phyloP scores from a whole-genome alignment of 2,797 vertebrate genomes.

The Pangasius sanitwongsei region DNA sequence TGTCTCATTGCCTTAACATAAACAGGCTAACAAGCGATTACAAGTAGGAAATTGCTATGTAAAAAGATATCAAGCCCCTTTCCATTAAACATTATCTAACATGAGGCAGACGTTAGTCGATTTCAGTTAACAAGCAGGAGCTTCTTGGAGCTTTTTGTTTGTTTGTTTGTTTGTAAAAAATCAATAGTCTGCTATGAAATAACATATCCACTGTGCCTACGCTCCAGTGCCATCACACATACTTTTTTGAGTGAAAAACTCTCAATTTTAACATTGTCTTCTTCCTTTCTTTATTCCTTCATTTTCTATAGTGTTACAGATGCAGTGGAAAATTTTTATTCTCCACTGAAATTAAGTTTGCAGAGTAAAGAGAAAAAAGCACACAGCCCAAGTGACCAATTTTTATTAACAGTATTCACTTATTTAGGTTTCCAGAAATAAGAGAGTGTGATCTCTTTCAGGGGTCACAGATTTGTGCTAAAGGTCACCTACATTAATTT shows the following conservation, averaged over 20 bases:
- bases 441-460: no score
- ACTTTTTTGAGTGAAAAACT: no score
- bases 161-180: background rate
- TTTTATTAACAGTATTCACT: background rate
- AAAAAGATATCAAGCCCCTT: background rate
- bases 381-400: background rate
- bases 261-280: no score
- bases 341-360: background rate
- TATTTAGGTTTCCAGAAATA: no score
- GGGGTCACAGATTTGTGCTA: background rate
- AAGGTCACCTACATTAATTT: background rate
- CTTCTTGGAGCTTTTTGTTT: background rate
- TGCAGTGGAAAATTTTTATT: no score
- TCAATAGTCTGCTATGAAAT: background rate
- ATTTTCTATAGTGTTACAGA: no score
- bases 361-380: background rate
- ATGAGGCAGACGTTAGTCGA: background rate
- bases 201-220: background rate
- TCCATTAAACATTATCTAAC: background rate
- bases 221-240: no score
- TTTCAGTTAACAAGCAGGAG: background rate
- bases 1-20: background rate
- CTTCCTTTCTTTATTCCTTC: no score
- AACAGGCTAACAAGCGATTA: background rate
- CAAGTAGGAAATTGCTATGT: no score